Conservation (phyloP, 2,113 vertebrate genomes). For the Pteronura brasiliensis region DNA sequence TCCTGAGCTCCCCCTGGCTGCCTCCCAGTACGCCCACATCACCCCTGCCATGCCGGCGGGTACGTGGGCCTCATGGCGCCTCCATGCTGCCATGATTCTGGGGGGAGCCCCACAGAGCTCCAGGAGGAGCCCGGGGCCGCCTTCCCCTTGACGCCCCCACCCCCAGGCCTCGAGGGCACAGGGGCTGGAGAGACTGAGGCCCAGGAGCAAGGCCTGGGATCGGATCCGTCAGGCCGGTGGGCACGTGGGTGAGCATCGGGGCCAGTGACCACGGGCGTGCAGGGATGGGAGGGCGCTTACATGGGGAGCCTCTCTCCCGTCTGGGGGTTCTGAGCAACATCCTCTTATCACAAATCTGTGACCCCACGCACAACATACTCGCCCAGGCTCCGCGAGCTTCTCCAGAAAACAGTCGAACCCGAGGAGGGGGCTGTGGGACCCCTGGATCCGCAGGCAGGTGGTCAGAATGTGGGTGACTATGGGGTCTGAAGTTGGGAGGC, state of each 20-base stretch:
- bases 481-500: background rate
- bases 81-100: accelerated
- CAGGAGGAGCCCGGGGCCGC: background rate
- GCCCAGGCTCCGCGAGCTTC: background rate
- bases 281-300: background rate
- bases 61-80: no score
- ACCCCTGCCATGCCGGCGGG: background rate
- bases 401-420: background rate
- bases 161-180: background rate
- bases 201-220: background rate
- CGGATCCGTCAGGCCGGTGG: accelerated
- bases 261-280: accelerated
- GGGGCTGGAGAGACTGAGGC: background rate
- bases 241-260: background rate
- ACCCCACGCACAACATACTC: background rate
- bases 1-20: no score
- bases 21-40: background rate
- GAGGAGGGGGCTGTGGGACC: background rate
- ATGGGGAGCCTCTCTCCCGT: background rate
- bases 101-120: background rate
- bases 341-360: background rate
- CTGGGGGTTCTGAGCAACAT: background rate
- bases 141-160: background rate
- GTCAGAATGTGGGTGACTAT: background rate
- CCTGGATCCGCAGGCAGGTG: background rate